Conservation (phyloP, 2,888 invertebrate genomes). For the Salpingus planirostris region DNA sequence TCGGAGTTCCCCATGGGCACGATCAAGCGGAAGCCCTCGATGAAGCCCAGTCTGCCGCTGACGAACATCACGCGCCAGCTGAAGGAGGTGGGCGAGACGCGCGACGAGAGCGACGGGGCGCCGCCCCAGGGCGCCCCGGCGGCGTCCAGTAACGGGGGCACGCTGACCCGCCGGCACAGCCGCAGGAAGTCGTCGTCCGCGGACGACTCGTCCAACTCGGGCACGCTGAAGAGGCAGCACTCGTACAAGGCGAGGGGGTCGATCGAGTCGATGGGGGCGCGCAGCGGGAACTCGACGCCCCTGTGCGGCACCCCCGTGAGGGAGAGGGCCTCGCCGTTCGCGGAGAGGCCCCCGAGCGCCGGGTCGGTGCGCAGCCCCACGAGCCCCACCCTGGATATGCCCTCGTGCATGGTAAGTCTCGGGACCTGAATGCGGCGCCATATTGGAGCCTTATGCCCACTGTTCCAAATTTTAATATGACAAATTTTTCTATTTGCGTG, state of each 20-base stretch:
- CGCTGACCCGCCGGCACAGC: conserved; percentile 46
- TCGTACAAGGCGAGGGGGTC: conserved; percentile 42
- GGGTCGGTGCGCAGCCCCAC: conserved; percentile 30
- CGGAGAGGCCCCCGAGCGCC: conserved; percentile 31
- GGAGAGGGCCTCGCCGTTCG: conserved; percentile 43
- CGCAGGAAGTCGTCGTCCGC: conserved; percentile 42
- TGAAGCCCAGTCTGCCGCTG: conserved; percentile 83
- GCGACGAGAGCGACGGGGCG: conserved; percentile 47
- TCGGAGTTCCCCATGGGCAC: conserved; percentile 75
- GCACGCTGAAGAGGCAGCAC: conserved; percentile 53
- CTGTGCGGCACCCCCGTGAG: conserved; percentile 45
- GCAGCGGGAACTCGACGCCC: conserved; percentile 45
- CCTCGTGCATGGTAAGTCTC: conserved; percentile 38
- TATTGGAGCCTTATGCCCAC: too few species aligned
- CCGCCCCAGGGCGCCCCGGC: conserved; percentile 37
- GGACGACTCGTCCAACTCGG: conserved; percentile 36
- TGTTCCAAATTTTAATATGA: too few species aligned
- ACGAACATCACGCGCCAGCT: conserved; percentile 85
- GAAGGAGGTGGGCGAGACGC: conserved; percentile 77
- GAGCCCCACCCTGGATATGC: conserved; percentile 28
- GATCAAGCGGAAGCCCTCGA: conserved; percentile 86
- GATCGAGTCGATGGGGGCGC: conserved; percentile 42
- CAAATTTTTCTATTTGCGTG: too few species aligned
- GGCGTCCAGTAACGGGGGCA: conserved; percentile 36
- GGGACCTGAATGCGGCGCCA: too few species aligned